Evolutionary conservation across 2,797 vertebrate genomes (phyloP), one percentile per base, ranked within the genome.

Genomic region (Eleutherodactylus coqui): DNA sequence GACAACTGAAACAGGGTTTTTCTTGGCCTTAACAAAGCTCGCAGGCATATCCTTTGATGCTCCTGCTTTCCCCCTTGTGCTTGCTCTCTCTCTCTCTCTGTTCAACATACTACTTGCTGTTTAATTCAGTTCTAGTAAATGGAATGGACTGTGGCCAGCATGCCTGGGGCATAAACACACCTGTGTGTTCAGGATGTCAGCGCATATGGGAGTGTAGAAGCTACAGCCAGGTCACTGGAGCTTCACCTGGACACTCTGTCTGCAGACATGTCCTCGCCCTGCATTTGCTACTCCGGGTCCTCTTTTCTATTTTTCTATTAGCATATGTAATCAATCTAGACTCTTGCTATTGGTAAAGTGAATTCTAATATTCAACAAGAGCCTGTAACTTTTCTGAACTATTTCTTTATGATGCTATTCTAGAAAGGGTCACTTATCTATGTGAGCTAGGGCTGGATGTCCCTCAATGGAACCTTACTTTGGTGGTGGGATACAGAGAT

Each of bases 161-260:
- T 92, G 97, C 97, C 97, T 94, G 95, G 92, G 97, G 98, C 97
- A 93, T 98, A 96, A 98, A 99, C 97, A 98, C 97, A 99, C 97
- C 98, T 99, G 97, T 97, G 96, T 96, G 96, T 75, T 79, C 77
- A 81, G 32, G 78, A 85, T 80, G 77, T 49, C 70, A 67, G 69
- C 34, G 69, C 69, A 73, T 34, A 55, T 60, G 69, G 64, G 75
- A 83, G 72, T 19, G 55, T 24, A 53, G 49, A 53, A 49, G 38
- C 27, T 78, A 16, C 60, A 72, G 75, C 41, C 82, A 34, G 75
- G 69, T 75, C 92, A 95, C 95, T 95, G 96, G 96, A 96, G 96
- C 96, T 96, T 95, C 96, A 96, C 94, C 91, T 79, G 64, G 53
- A 45, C 75, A 62, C 17, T 16, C n/a, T n/a, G 38, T 7, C 85